Evolutionary conservation across 1,140 invertebrate genomes (phyloP).

Genomic region (Pomacea maculata): DNA sequence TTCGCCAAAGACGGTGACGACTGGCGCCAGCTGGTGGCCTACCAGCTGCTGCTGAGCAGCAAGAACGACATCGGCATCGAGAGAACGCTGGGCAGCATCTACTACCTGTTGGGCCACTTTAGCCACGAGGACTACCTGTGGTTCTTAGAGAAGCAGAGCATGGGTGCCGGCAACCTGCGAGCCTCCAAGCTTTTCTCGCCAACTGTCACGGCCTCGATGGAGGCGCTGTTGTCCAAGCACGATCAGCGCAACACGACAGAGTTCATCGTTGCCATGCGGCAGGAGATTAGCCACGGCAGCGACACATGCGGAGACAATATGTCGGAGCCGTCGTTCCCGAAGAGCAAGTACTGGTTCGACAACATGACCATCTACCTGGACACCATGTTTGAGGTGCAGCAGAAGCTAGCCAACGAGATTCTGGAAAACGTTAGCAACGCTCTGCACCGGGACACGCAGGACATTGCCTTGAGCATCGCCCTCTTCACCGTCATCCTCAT

Average conservation of each 20-base stretch:
- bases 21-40: constrained; percentile 42
- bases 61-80: constrained; percentile 48
- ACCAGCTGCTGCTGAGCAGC: constrained; percentile 38
- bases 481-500: constrained; percentile 47
- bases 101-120: constrained; percentile 36
- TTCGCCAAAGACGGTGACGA: constrained; percentile 32
- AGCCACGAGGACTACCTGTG: constrained; percentile 28
- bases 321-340: constrained; percentile 30
- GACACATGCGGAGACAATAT: constrained; percentile 29
- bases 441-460: constrained; percentile 22
- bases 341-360: constrained; percentile 41
- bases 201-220: constrained; percentile 12
- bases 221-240: constrained; percentile 1
- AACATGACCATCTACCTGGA: constrained; percentile 57
- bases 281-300: constrained; percentile 30
- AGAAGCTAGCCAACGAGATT: constrained; percentile 44
- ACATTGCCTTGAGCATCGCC: constrained; percentile 36
- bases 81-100: constrained; percentile 40
- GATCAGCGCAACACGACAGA: constrained; percentile 14
- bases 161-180: constrained; percentile 29
- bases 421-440: constrained; percentile 10
- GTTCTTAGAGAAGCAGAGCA: constrained; percentile 32
- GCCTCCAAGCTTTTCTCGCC: constrained; percentile 35
- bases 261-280: constrained; percentile 25
- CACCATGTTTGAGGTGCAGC: constrained; percentile 49